phyloP scores from a whole-genome alignment of 2,797 vertebrate species.

The Rhabdophis nuchalis region DNA sequence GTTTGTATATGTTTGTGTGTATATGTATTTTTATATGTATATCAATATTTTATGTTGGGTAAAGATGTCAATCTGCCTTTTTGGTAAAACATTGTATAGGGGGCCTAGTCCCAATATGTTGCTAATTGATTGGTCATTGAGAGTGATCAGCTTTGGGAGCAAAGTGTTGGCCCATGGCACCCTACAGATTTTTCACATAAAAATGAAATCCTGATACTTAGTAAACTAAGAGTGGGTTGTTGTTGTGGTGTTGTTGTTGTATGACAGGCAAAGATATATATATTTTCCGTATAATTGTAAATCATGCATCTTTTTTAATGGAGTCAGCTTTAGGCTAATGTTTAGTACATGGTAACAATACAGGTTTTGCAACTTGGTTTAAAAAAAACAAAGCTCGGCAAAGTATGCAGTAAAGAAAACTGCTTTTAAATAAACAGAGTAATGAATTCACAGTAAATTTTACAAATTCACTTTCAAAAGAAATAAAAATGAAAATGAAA shows the following conservation, averaged over 20 bases:
- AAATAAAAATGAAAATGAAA: slow-evolving; percentile 20
- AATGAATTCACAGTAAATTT: slow-evolving; percentile 42
- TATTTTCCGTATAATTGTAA: slow-evolving; percentile 61
- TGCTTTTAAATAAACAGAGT: slow-evolving; percentile 26
- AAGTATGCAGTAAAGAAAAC: slow-evolving; percentile 19
- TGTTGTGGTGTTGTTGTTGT: slow-evolving; percentile 48
- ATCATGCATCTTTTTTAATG: slow-evolving; percentile 45
- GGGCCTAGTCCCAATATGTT: slow-evolving; percentile 40
- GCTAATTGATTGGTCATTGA: slow-evolving; percentile 43
- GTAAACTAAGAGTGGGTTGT: slow-evolving; percentile 58
- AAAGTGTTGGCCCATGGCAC: slow-evolving; percentile 52
- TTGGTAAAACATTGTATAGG: slow-evolving; percentile 66
- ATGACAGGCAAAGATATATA: slow-evolving; percentile 60
- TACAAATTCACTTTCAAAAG: slow-evolving; percentile 24
- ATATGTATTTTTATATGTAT: slow-evolving; percentile 76
- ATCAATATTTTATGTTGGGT: slow-evolving; percentile 75
- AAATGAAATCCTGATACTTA: slow-evolving; percentile 61
- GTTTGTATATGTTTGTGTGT: slow-evolving; percentile 68
- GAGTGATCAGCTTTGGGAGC: slow-evolving; percentile 53
- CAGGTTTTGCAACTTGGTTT: slow-evolving; percentile 43
- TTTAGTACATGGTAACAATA: slow-evolving; percentile 53
- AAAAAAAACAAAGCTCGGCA: slow-evolving; percentile 37
- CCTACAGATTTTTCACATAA: slow-evolving; percentile 49
- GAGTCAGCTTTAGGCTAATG: slow-evolving; percentile 49
- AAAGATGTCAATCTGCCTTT: slow-evolving; percentile 76